Base-by-base conservation (phyloP, 2,797 vertebrate genomes). In the Melanotaenia maccullochi region DNA sequence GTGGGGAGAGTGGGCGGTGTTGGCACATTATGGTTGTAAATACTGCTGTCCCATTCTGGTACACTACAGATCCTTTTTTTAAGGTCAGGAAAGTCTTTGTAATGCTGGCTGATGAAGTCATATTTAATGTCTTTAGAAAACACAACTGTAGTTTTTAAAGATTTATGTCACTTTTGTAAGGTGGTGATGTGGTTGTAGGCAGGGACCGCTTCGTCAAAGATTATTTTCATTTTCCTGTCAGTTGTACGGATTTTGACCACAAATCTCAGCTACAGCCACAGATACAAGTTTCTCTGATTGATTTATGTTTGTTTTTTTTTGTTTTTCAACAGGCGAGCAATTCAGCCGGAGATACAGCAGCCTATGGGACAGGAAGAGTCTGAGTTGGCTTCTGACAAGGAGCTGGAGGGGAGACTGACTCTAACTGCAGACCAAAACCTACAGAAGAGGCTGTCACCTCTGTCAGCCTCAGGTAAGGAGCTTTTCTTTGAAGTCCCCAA, bases 311-410 rank as follows among this genome's bases (percentile, higher is more conserved):
- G 25, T 28, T 28, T 28, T 28, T 3, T 28, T 28, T 1, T 49
- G 14, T 18, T 56, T 16, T 0, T 32, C 40, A 67, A 22, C 71
- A 95, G 94, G 80, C 80, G 78, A 78, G 92, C 91, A 3, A 24
- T 93, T 35, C 84, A 90, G 0, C 83, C 88, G 18, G 91, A 90
- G 24, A 68, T 18, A 7, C 56, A 49, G 0, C 80, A 75, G 72
- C 71, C 73, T 65, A 88, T 87, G 75, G 93, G 90, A 65, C 93
- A 89, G 68, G 93, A 94, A 35, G 92, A 92, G 58, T 90, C 91
- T 0, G 93, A 92, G 40, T 60, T 90, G 24, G 33, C 70, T 9
- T 70, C 60, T 52, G 79, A 89, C 38, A 79, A 74, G 33, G 79
- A 84, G 16, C 44, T 68, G 4, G 90, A 90, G 65, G 86, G 71